These are phyloP conservation scores for Lycocerus yunnanus DNA, from an alignment of 2,888 invertebrate genomes.

Conservation along the genomic window DNA sequence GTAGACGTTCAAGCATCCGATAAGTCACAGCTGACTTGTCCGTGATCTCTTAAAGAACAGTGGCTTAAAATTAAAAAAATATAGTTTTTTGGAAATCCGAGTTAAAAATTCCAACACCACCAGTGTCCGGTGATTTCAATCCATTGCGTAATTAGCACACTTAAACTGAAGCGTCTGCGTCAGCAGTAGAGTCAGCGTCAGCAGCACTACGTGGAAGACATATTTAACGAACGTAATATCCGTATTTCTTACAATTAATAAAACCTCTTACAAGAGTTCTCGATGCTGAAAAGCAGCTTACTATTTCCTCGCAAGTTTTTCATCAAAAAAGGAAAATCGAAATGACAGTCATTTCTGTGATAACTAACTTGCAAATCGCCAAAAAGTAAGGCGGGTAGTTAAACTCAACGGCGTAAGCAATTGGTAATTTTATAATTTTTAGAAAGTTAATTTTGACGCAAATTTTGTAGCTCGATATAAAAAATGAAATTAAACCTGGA, in stretches of 20 bases:
- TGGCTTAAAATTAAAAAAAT: too few relatives aligned
- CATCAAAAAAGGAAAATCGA: background rate
- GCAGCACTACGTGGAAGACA: background rate
- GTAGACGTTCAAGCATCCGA: too few relatives aligned
- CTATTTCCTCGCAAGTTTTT: background rate
- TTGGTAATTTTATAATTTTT: background rate
- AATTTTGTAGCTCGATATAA: background rate
- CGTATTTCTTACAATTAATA: background rate
- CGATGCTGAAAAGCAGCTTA: background rate
- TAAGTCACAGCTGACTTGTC: too few relatives aligned
- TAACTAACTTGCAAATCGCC: too few relatives aligned
- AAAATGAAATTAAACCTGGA: conserved; percentile 13
- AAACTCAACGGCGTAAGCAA: background rate
- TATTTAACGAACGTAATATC: background rate
- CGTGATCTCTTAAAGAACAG: too few relatives aligned
- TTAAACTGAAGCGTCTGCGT: too few relatives aligned
- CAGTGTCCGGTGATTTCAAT: too few relatives aligned
- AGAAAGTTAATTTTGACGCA: background rate
- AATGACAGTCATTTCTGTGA: too few relatives aligned
- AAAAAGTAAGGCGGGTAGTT: too few relatives aligned
- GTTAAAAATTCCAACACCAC: too few relatives aligned
- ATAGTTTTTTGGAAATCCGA: too few relatives aligned
- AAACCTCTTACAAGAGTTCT: background rate
- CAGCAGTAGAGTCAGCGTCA: background rate
- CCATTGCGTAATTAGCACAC: too few relatives aligned